Percentiles rank a stretch among this genome's conserved stretches.
phyloP scores from a whole-genome alignment of 2,888 invertebrate species.

The Baccha elongata region DNA sequence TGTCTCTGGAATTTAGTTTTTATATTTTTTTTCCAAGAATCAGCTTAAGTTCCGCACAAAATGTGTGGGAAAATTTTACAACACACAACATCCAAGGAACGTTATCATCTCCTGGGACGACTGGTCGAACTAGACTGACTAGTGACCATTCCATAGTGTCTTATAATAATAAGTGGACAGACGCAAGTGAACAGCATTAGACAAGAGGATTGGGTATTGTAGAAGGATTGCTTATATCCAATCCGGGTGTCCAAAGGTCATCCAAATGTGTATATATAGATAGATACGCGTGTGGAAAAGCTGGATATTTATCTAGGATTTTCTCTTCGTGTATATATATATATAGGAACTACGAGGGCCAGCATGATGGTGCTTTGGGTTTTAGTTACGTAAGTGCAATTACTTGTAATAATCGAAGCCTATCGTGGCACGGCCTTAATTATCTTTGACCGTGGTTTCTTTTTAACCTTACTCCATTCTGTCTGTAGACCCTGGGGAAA shows the following conservation, averaged over 20 bases:
- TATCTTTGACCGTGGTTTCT: conserved; percentile 44
- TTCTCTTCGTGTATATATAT: not conserved
- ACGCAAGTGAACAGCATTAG: not conserved
- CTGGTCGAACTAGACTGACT: not conserved
- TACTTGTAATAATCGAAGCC: conserved; percentile 59
- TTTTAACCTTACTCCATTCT: conserved; percentile 2
- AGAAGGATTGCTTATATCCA: conserved; percentile 30
- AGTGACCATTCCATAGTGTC: not conserved
- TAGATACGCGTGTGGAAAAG: not conserved
- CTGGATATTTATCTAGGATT: conserved; percentile 32
- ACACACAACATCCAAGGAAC: conserved; percentile 18
- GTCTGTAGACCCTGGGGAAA: not conserved
- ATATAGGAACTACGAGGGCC: not conserved
- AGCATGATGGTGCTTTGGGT: conserved; percentile 6
- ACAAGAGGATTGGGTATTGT: not conserved
- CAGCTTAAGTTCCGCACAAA: conserved; percentile 22
- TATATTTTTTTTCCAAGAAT: conserved; percentile 37
- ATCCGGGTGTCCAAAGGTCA: conserved; percentile 48
- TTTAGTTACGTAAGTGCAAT: conserved; percentile 55
- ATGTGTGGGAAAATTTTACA: conserved; percentile 55
- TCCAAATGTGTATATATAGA: conserved; percentile 6
- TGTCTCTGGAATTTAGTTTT: conserved; percentile 33
- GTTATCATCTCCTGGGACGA: conserved; percentile 23
- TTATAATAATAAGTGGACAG: conserved; percentile 48
- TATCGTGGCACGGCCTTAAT: conserved; percentile 54